These are phyloP conservation scores for Bubo blakistoni DNA, from an alignment of 2,113 vertebrate genomes.

Conservation along the genomic window DNA sequence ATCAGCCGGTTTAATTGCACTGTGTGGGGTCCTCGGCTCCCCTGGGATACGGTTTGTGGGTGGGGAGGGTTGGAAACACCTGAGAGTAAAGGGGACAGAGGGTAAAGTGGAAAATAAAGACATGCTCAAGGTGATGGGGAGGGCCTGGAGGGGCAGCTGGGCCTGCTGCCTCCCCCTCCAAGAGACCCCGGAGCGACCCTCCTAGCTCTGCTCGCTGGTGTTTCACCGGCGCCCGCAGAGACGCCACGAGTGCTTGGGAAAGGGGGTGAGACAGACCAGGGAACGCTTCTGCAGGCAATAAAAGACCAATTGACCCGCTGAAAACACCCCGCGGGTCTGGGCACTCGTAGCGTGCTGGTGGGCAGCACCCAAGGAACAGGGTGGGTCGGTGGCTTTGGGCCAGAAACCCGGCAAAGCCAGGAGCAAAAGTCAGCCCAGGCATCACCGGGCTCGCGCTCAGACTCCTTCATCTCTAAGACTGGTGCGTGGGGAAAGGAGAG, in stretches of 20 bases:
- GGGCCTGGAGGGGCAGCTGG: too few relatives aligned
- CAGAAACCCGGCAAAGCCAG: rapidly evolving
- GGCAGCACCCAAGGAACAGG: background rate
- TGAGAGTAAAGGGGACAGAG: background rate
- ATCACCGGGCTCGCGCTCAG: rapidly evolving
- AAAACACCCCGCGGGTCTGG: background rate
- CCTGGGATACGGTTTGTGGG: rapidly evolving
- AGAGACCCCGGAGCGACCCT: rapidly evolving
- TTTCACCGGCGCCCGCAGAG: too few relatives aligned
- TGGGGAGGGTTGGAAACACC: background rate
- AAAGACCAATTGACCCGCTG: background rate
- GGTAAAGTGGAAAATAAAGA: background rate
- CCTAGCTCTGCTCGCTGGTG: background rate
- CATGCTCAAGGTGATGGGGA: rapidly evolving
- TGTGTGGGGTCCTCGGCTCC: rapidly evolving
- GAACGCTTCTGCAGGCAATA: rapidly evolving
- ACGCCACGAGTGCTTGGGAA: background rate
- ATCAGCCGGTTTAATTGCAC: rapidly evolving
- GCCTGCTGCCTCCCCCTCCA: background rate
- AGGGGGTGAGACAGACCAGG: background rate
- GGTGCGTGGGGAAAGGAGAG: background rate
- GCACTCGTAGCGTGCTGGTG: rapidly evolving
- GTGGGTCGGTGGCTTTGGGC: background rate
- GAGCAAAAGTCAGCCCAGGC: background rate
- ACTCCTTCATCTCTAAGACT: rapidly evolving